These are phyloP conservation scores for Cerastis rubricosa DNA, from an alignment of 2,888 invertebrate genomes.

Conservation along the genomic window DNA sequence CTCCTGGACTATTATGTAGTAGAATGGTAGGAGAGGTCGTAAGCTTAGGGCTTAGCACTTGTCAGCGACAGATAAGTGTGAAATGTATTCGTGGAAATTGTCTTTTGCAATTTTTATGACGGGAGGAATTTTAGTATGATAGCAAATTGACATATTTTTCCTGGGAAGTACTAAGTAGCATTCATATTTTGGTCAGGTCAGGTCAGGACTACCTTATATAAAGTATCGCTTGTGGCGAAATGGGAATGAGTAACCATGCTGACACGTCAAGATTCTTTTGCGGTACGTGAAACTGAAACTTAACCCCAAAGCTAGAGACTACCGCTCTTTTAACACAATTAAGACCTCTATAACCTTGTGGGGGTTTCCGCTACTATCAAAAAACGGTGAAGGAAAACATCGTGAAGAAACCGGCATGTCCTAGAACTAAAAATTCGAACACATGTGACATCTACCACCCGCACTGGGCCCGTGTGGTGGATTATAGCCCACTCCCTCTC, in stretches of 20 bases:
- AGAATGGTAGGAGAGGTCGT: constrained; percentile 7
- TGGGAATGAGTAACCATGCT: background rate
- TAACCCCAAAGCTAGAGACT: background rate
- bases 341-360: background rate
- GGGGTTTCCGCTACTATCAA: no score
- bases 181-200: background rate
- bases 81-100: constrained; percentile 15
- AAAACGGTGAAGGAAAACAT: no score
- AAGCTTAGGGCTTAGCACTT: constrained; percentile 26
- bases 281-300: background rate
- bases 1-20: constrained; percentile 42
- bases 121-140: background rate
- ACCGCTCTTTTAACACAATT: background rate
- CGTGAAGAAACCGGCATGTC: no score
- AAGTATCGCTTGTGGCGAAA: background rate
- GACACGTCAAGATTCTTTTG: background rate
- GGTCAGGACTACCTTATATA: no score
- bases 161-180: background rate
- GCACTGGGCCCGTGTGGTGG: no score
- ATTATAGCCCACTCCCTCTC: no score
- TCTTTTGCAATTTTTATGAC: constrained; percentile 14
- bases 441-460: no score
- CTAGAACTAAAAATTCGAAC: no score
- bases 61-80: background rate
- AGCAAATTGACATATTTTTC: background rate